These are phyloP conservation scores for Amphiprion ocellaris DNA, from an alignment of 2,113 vertebrate genomes.

Conservation along the genomic window DNA sequence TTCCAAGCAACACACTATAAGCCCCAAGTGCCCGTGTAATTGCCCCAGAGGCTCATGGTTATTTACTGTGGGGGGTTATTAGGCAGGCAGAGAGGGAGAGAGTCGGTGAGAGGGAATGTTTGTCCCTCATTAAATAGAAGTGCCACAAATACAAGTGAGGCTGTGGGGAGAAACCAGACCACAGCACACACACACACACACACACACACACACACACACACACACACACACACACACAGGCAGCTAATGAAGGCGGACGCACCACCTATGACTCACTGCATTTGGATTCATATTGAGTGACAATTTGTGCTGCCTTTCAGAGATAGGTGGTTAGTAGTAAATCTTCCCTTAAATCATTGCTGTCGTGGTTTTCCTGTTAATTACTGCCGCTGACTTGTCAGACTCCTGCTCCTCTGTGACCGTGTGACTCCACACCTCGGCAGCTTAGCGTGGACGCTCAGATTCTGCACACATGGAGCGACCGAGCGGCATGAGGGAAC, in stretches of 20 bases:
- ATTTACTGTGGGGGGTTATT: slow-evolving; percentile 73
- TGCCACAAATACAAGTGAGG: slow-evolving; percentile 59
- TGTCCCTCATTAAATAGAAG: slow-evolving; percentile 77
- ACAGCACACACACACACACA: slow-evolving; percentile 17
- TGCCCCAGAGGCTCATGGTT: slow-evolving; percentile 75
- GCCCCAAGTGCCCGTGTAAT: slow-evolving; percentile 72
- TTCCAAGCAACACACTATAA: slow-evolving; percentile 55
- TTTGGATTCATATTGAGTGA: slow-evolving; percentile 47
- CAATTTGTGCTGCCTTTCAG: slow-evolving; percentile 24
- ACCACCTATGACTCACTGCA: slow-evolving; percentile 68
- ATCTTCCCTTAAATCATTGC: slow-evolving; percentile 13
- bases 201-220: not conserved
- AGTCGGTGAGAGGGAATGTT: slow-evolving; percentile 58
- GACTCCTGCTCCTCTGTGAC: not conserved
- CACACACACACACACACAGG: slow-evolving; percentile 23
- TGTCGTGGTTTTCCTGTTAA: not conserved
- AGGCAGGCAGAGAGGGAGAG: slow-evolving; percentile 53
- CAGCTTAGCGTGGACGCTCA: not conserved
- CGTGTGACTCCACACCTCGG: not conserved
- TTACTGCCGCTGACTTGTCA: not conserved
- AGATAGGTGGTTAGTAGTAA: not conserved
- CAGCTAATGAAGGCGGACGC: slow-evolving; percentile 64
- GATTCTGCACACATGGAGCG: not conserved
- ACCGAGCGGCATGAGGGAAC: not conserved
- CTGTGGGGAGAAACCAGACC: slow-evolving; percentile 51